These are phyloP conservation scores for Limanda limanda DNA, from an alignment of 2,113 vertebrate species.

Conservation along the genomic window DNA sequence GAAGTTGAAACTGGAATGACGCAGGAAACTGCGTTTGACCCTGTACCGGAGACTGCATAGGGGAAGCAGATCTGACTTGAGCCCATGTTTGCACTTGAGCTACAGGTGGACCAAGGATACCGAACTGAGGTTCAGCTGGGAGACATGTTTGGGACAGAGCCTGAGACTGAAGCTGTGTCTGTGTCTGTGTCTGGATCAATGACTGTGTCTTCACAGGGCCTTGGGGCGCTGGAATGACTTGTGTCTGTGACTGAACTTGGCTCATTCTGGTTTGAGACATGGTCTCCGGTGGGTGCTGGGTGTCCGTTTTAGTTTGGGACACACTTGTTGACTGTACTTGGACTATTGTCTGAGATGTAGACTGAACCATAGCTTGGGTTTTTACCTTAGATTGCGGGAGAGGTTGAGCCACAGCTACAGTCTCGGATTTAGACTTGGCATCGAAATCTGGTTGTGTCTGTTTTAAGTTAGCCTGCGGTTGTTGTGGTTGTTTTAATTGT, in stretches of 20 bases:
- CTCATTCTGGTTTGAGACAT: conserved; percentile 29
- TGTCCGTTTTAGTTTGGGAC: neutral
- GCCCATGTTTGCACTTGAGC: conserved; percentile 56
- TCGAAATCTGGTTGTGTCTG: conserved; percentile 21
- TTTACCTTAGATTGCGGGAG: conserved; percentile 42
- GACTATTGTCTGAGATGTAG: neutral
- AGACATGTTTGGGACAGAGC: conserved; percentile 20
- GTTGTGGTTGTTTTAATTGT: conserved; percentile 13
- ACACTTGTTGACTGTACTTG: conserved; percentile 16
- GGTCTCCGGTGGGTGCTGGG: conserved; percentile 19
- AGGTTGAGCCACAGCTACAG: conserved; percentile 15
- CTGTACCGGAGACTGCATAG: conserved; percentile 25
- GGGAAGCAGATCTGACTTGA: conserved; percentile 45
- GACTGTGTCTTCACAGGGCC: conserved; percentile 18
- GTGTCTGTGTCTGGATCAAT: conserved; percentile 14
- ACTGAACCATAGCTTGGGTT: conserved; percentile 16
- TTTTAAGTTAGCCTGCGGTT: conserved; percentile 8
- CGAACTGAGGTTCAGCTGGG: conserved; percentile 29
- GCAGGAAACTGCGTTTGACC: conserved; percentile 41
- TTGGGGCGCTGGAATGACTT: conserved; percentile 9
- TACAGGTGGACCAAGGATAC: conserved; percentile 27
- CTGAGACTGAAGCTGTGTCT: conserved; percentile 19
- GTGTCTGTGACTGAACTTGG: conserved; percentile 24
- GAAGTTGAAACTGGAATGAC: conserved; percentile 65
- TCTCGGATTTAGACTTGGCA: conserved; percentile 22